Percentiles rank a stretch among this genome's conserved stretches.
Evolutionary conservation across 2,113 vertebrate genomes (phyloP).

Genomic region (Elanus axillaris): DNA sequence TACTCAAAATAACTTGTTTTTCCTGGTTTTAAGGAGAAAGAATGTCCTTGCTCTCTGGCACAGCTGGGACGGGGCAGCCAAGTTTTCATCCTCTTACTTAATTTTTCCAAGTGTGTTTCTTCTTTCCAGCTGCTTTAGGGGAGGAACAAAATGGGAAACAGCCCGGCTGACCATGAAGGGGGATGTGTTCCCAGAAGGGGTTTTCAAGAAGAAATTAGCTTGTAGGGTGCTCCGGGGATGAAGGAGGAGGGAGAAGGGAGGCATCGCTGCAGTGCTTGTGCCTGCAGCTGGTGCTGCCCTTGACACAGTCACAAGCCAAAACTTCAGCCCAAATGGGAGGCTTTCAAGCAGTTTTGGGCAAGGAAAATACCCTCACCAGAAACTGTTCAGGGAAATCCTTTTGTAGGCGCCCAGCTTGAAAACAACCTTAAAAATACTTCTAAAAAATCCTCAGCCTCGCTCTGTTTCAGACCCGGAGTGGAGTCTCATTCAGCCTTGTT

Average conservation of each 20-base stretch:
- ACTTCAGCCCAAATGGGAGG: background rate
- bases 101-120: background rate
- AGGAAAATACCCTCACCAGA: background rate
- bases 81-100: background rate
- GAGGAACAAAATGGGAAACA: background rate
- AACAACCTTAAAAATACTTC: background rate
- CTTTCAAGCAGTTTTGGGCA: background rate
- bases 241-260: background rate
- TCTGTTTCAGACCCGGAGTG: accelerated
- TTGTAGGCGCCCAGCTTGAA: background rate
- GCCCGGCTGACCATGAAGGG: background rate
- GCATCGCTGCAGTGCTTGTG: background rate
- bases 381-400: accelerated
- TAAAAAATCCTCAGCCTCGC: background rate
- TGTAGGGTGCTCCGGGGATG: background rate
- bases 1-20: background rate
- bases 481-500: background rate
- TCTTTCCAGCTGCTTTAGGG: background rate
- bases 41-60: background rate
- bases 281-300: background rate
- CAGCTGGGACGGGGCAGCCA: background rate
- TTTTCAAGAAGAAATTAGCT: background rate
- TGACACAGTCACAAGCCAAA: accelerated
- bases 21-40: background rate
- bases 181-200: background rate